Conservation (phyloP, 2,888 invertebrate genomes). For the Tetramorium bicarinatum region DNA sequence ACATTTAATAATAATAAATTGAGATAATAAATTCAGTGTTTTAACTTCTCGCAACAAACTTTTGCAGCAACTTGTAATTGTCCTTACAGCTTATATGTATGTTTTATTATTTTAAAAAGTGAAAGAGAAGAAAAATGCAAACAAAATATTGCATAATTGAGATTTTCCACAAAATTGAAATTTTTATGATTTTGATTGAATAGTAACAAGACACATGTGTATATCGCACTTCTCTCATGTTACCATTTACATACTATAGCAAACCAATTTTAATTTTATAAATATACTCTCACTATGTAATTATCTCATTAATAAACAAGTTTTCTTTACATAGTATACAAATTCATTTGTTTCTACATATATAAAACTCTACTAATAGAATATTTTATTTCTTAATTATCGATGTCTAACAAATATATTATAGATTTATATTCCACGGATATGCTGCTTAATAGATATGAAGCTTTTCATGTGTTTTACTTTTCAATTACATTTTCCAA, state of each 20-base stretch:
- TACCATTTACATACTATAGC: neutral
- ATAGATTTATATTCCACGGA: neutral
- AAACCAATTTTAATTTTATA: neutral
- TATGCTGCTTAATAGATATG: neutral
- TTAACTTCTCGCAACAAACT: neutral
- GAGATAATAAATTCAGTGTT: neutral
- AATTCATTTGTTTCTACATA: neutral
- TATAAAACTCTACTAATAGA: neutral
- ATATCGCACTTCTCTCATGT: neutral
- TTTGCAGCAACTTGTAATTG: neutral
- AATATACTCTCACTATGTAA: neutral
- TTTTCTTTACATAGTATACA: neutral
- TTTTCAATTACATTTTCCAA: neutral
- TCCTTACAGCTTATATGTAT: neutral
- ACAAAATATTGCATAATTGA: neutral
- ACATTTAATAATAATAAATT: slow-evolving; percentile 11
- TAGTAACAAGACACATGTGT: neutral
- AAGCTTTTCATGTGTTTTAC: neutral
- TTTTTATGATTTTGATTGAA: neutral
- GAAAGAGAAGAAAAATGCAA: neutral
- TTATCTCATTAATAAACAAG: neutral
- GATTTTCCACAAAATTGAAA: neutral
- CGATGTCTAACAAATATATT: neutral
- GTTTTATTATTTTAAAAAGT: neutral
- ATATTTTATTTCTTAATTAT: neutral